Evolutionary conservation across 1,140 invertebrate genomes (phyloP).

Genomic region (Liolophura sinensis): DNA sequence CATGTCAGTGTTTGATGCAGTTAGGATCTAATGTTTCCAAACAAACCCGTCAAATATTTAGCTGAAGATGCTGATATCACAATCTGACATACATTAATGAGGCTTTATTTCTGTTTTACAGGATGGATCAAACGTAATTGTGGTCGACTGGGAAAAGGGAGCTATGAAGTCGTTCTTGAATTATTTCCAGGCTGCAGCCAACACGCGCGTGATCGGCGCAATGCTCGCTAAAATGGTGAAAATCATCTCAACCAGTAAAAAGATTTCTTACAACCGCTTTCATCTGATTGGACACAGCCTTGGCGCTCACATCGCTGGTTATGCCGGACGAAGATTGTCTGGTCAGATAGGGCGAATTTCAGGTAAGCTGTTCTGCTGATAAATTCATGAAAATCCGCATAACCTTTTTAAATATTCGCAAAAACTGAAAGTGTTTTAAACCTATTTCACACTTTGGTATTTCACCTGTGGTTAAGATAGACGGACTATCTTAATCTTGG

Average conservation of each 20-base stretch:
- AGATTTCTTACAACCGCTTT: conserved; percentile 11
- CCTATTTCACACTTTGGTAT: too few species aligned
- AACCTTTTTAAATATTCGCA: too few species aligned
- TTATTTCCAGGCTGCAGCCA: conserved; percentile 90
- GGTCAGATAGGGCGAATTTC: conserved; percentile 79
- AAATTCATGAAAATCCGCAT: too few species aligned
- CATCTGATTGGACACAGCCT: conserved; percentile 91
- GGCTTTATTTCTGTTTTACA: conserved; percentile 9
- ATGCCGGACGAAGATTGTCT: conserved; percentile 82
- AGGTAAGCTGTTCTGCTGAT: conserved; percentile 43
- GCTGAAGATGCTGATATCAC: too few species aligned
- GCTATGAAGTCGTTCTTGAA: conserved; percentile 88
- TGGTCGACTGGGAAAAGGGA: conserved; percentile 93
- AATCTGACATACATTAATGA: too few species aligned
- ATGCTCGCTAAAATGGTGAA: conserved; percentile 78
- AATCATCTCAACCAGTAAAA: conserved; percentile 11
- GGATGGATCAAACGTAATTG: conserved; percentile 75
- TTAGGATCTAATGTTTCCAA: too few species aligned
- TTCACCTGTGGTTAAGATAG: too few species aligned
- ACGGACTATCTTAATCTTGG: too few species aligned
- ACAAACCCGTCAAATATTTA: too few species aligned
- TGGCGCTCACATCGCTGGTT: conserved; percentile 86
- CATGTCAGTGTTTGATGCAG: too few species aligned
- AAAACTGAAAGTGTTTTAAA: too few species aligned
- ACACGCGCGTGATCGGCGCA: conserved; percentile 88